Percentiles rank a stretch among this genome's conserved stretches.
Conservation (phyloP, 2,888 invertebrate species). For the Patella ulyssiponensis region DNA sequence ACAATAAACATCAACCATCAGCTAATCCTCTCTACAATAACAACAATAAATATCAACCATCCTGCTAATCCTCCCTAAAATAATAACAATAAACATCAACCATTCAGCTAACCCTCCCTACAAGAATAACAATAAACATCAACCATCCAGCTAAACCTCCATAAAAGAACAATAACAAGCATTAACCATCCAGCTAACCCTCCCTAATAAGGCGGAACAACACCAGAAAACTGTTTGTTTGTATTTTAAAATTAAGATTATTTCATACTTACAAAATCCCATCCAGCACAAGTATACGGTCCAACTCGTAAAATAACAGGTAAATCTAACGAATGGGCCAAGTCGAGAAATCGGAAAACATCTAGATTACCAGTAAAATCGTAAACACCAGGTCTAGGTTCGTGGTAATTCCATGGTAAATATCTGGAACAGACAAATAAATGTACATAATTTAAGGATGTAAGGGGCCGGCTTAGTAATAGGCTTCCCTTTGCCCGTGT, state of each 20-base stretch:
- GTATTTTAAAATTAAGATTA: too few species aligned
- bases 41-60: not conserved
- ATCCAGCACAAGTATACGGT: conserved; percentile 93
- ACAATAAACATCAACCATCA: conserved; percentile 65
- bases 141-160: too few species aligned
- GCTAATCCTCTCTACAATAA: conserved; percentile 69
- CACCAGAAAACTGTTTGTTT: too few species aligned
- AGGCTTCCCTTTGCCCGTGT: too few species aligned
- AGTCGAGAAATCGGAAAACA: conserved; percentile 79
- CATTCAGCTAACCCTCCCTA: too few species aligned
- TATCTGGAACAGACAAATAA: conserved; percentile 74
- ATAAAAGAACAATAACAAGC: too few species aligned
- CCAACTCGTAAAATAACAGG: conserved; percentile 87
- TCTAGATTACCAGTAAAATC: conserved; percentile 80
- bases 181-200: too few species aligned
- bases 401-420: conserved; percentile 88
- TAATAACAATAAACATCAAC: too few species aligned
- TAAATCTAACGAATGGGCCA: conserved; percentile 84
- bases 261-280: conserved; percentile 76
- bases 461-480: too few species aligned
- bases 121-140: too few species aligned
- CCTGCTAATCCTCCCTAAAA: too few species aligned
- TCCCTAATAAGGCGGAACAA: too few species aligned
- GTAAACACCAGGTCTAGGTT: conserved; percentile 82
- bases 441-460: not conserved